A percentile compares a stretch with the other conserved stretches of the same genome.
Evolutionary conservation across 2,888 invertebrate species (phyloP).

Genomic region (Stenoptilia bipunctidactyla): DNA sequence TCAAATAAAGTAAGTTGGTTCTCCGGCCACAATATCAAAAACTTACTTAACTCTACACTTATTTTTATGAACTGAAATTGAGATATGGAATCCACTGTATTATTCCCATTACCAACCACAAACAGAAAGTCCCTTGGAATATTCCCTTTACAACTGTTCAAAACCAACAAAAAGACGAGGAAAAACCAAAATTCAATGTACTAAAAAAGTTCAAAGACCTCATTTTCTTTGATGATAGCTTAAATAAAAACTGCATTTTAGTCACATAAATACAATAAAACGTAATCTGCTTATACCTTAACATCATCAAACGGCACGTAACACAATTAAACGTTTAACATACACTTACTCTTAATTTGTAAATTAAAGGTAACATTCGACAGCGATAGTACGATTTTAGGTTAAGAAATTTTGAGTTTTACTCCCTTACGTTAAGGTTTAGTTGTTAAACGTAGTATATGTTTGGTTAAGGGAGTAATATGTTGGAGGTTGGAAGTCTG

Average conservation of each 20-base stretch:
- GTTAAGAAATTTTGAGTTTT: constrained; percentile 19
- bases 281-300: not conserved
- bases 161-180: too few relatives aligned
- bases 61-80: too few relatives aligned
- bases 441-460: constrained; percentile 5
- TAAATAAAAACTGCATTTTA: not conserved
- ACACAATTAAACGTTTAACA: constrained; percentile 21
- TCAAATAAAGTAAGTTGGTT: too few relatives aligned
- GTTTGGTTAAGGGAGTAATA: constrained; percentile 9
- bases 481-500: constrained; percentile 31
- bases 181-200: too few relatives aligned
- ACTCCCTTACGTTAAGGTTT: constrained; percentile 3
- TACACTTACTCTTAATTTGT: constrained; percentile 34
- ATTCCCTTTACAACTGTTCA: too few relatives aligned
- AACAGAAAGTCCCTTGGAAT: too few relatives aligned
- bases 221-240: not conserved
- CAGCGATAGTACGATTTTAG: not conserved
- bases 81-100: too few relatives aligned
- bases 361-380: constrained; percentile 32
- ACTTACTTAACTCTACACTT: too few relatives aligned
- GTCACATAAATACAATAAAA: not conserved
- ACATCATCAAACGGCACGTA: not conserved
- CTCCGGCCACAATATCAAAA: too few relatives aligned
- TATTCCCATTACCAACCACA: too few relatives aligned
- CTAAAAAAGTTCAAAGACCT: not conserved